Evolutionary conservation across 2,797 vertebrate genomes (phyloP).

Genomic region (Valencia hispanica): DNA sequence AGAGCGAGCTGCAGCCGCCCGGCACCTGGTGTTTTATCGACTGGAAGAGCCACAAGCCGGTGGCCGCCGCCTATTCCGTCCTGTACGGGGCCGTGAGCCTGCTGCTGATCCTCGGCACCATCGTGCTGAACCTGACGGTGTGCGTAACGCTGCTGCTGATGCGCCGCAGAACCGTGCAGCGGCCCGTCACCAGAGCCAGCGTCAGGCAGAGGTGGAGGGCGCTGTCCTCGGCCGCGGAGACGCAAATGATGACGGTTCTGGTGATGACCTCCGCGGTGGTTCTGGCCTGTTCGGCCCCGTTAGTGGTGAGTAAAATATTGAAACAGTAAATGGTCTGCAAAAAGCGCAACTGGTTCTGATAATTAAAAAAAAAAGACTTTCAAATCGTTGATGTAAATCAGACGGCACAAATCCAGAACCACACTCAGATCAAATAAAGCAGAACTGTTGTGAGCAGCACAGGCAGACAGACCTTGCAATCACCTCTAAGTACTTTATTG

Average conservation of each 20-base stretch:
- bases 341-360: too few species aligned
- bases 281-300: constrained; percentile 92
- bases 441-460: too few species aligned
- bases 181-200: constrained; percentile 77
- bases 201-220: constrained; percentile 74
- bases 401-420: not conserved
- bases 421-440: not conserved
- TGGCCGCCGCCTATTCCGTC: constrained; percentile 84
- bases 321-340: too few species aligned
- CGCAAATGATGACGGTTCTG: constrained; percentile 96
- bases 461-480: too few species aligned
- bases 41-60: constrained; percentile 78
- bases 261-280: constrained; percentile 92
- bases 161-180: constrained; percentile 87
- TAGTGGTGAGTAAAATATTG: constrained; percentile 87
- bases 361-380: too few species aligned
- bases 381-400: too few species aligned
- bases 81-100: constrained; percentile 92
- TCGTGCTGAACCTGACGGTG: constrained; percentile 91
- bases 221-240: constrained; percentile 90
- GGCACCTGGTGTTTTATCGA: constrained; percentile 95
- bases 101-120: constrained; percentile 90
- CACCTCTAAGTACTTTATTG: too few species aligned
- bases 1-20: constrained; percentile 80
- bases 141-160: constrained; percentile 92